These are phyloP conservation scores for Callospermophilus lateralis DNA, from an alignment of 2,113 vertebrate species.

Conservation along the genomic window DNA sequence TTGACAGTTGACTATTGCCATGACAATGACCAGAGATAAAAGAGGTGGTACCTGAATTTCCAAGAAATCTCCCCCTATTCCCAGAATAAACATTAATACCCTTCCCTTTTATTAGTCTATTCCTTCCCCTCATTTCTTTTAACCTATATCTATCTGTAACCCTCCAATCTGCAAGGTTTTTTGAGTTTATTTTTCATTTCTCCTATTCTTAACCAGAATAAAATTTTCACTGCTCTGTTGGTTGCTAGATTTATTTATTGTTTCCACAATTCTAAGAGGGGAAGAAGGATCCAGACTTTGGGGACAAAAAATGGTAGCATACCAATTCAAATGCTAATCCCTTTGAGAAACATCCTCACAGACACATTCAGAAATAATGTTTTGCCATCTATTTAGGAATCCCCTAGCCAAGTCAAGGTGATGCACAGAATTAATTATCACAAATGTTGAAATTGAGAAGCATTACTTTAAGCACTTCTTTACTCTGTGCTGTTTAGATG, in stretches of 20 bases:
- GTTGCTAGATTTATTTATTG: neutral
- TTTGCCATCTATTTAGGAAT: neutral
- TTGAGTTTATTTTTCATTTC: neutral
- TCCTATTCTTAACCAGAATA: neutral
- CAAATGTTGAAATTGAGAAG: neutral
- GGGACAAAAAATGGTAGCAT: neutral
- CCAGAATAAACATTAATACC: neutral
- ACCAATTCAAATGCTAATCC: neutral
- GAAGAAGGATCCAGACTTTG: neutral
- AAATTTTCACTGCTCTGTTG: neutral
- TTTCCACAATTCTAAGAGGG: neutral
- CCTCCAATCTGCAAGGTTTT: neutral
- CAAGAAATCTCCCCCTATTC: neutral
- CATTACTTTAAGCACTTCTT: neutral
- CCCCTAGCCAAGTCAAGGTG: neutral
- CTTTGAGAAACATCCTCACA: neutral
- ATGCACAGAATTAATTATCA: neutral
- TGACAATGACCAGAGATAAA: no score
- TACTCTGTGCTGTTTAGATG: neutral
- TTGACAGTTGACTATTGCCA: no score
- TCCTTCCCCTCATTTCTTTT: neutral
- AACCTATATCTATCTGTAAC: neutral
- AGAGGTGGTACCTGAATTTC: no score
- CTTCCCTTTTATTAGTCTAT: neutral
- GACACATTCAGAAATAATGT: neutral